Conservation (phyloP, 1,140 invertebrate species). For the Anoplolepis gracilipes region DNA sequence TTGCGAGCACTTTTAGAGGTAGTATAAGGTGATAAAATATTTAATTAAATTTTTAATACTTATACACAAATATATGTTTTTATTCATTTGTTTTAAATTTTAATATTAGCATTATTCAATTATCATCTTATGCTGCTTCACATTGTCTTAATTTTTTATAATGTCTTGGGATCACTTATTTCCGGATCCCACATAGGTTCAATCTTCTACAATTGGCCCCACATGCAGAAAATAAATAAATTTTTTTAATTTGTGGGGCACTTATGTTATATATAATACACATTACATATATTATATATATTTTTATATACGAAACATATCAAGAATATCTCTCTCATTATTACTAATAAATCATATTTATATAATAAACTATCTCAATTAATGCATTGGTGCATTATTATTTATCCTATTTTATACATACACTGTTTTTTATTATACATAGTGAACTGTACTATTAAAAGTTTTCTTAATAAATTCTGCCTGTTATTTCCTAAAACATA, state of each 20-base stretch:
- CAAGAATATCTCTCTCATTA: slow-evolving; percentile 52
- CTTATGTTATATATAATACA: slow-evolving; percentile 62
- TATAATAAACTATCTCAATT: slow-evolving; percentile 81
- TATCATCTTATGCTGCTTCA: slow-evolving; percentile 83
- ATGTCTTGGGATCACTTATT: slow-evolving; percentile 83
- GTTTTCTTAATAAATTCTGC: slow-evolving; percentile 68
- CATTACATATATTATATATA: slow-evolving; percentile 41
- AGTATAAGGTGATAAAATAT: slow-evolving; percentile 81
- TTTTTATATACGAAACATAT: slow-evolving; percentile 43
- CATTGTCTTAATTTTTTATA: slow-evolving; percentile 82
- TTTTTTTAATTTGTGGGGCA: slow-evolving; percentile 70
- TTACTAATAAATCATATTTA: slow-evolving; percentile 72
- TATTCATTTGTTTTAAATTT: neutral
- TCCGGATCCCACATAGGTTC: slow-evolving; percentile 81
- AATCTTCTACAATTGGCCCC: slow-evolving; percentile 68
- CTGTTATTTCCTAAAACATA: slow-evolving; percentile 46
- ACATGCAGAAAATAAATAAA: slow-evolving; percentile 80
- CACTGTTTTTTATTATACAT: slow-evolving; percentile 57
- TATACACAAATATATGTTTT: slow-evolving; percentile 9
- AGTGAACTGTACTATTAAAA: slow-evolving; percentile 66
- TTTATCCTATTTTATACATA: slow-evolving; percentile 76
- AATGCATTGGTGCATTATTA: slow-evolving; percentile 82
- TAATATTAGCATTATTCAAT: neutral
- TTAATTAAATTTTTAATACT: neutral
- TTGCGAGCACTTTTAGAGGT: slow-evolving; percentile 75